A percentile compares a stretch with the other conserved stretches of the same genome.
Evolutionary conservation across 2,797 vertebrate species (phyloP).

Genomic region (Streptopelia turtur): DNA sequence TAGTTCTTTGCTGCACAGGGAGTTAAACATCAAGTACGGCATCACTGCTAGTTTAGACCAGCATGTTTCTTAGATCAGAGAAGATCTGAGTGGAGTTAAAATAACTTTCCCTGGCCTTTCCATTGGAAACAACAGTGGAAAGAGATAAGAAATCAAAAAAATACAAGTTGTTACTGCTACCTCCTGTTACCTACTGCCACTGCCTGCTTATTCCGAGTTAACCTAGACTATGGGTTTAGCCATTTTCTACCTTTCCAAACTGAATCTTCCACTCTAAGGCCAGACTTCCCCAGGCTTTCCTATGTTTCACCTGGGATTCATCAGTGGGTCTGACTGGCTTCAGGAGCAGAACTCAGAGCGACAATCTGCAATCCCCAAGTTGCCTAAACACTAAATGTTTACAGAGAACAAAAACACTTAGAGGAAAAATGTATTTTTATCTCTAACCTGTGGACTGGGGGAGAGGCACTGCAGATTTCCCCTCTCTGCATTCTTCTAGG

Average conservation of each 20-base stretch:
- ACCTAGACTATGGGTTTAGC: not conserved
- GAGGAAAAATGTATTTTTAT: not conserved
- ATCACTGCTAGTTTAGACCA: not conserved
- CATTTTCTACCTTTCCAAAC: not conserved
- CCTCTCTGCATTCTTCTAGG: not conserved
- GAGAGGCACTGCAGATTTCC: not conserved
- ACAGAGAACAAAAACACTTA: not conserved
- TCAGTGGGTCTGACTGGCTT: not conserved
- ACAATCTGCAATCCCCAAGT: not conserved
- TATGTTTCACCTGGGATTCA: not conserved
- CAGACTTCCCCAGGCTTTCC: not conserved
- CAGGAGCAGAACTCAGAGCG: not conserved
- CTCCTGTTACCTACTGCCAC: not conserved
- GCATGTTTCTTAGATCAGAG: not conserved
- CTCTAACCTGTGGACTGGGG: not conserved
- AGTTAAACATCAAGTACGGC: not conserved
- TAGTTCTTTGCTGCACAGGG: not conserved
- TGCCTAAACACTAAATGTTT: not conserved
- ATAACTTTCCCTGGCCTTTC: not conserved
- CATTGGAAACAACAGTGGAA: not conserved
- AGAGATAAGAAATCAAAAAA: not conserved
- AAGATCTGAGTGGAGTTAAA: not conserved
- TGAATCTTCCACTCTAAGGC: not conserved
- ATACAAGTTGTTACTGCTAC: not conserved
- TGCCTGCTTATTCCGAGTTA: not conserved